Conservation (phyloP, 2,797 vertebrate genomes). For the Microchirus variegatus region DNA sequence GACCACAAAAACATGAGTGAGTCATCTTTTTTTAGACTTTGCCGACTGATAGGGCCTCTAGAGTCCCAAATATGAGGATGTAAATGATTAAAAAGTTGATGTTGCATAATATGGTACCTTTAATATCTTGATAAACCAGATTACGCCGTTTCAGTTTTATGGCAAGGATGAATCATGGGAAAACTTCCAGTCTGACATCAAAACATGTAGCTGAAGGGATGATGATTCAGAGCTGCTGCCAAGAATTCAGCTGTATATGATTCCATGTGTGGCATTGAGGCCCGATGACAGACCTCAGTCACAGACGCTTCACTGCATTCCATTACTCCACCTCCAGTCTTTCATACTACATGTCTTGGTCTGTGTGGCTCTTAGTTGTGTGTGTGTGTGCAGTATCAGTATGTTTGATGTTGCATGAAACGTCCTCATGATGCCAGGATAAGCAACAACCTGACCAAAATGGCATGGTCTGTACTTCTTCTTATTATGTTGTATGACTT, state of each 20-base stretch:
- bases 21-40: too few species aligned
- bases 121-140: neutral
- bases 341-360: conserved; percentile 15
- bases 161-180: conserved; percentile 7
- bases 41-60: too few species aligned
- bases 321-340: conserved; percentile 26
- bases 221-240: conserved; percentile 7
- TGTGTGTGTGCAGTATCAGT: neutral
- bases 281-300: conserved; percentile 14
- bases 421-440: conserved; percentile 19
- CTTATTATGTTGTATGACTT: conserved; percentile 27
- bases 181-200: too few species aligned
- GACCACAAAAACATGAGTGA: too few species aligned
- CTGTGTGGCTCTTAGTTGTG: conserved; percentile 14
- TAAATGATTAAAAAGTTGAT: too few species aligned
- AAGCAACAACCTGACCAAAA: conserved; percentile 4
- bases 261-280: conserved; percentile 1
- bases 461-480: conserved; percentile 19
- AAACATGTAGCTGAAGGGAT: conserved; percentile 9
- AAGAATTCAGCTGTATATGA: conserved; percentile 9
- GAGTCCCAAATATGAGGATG: too few species aligned
- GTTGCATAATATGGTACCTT: too few species aligned
- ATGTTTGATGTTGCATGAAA: conserved; percentile 58
- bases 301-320: conserved; percentile 23
- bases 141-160: neutral